phyloP scores from a whole-genome alignment of 2,113 vertebrate genomes.

The Noturus placidus region DNA sequence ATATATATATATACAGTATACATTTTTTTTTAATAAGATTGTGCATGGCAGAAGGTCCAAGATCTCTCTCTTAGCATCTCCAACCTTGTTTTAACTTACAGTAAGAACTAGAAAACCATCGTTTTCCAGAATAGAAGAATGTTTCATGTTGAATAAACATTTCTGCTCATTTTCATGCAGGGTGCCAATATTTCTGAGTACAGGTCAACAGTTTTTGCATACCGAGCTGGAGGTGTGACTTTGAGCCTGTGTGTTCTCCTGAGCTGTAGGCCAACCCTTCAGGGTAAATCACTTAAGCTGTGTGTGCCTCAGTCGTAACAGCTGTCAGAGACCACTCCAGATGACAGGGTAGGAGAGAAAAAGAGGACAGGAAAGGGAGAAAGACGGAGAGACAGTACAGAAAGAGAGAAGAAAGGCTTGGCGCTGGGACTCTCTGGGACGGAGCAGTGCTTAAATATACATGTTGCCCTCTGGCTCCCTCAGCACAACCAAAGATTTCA shows the following conservation, averaged over 20 bases:
- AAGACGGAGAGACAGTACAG: conserved; percentile 5
- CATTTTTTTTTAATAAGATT: not conserved
- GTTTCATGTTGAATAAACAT: not conserved
- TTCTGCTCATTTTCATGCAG: not conserved
- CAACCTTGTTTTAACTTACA: not conserved
- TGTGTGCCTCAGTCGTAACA: conserved; percentile 77
- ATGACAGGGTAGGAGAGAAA: conserved; percentile 55
- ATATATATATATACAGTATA: no score
- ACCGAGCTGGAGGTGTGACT: not conserved
- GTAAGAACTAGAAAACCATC: not conserved
- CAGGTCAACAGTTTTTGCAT: not conserved
- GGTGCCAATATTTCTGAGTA: not conserved
- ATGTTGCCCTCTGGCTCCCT: conserved; percentile 32
- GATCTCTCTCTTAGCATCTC: not conserved
- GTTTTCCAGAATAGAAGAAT: not conserved
- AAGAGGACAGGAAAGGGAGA: conserved; percentile 22
- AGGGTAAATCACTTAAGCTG: conserved; percentile 76
- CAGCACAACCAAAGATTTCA: not conserved
- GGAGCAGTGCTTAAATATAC: conserved; percentile 45
- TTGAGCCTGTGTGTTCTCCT: conserved; percentile 30
- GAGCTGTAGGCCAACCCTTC: conserved; percentile 65
- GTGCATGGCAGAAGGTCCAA: not conserved
- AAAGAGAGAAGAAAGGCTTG: not conserved
- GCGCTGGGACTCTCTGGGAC: conserved; percentile 35
- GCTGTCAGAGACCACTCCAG: conserved; percentile 69